Conservation (phyloP, 2,113 vertebrate species). For the Agelaius phoeniceus region DNA sequence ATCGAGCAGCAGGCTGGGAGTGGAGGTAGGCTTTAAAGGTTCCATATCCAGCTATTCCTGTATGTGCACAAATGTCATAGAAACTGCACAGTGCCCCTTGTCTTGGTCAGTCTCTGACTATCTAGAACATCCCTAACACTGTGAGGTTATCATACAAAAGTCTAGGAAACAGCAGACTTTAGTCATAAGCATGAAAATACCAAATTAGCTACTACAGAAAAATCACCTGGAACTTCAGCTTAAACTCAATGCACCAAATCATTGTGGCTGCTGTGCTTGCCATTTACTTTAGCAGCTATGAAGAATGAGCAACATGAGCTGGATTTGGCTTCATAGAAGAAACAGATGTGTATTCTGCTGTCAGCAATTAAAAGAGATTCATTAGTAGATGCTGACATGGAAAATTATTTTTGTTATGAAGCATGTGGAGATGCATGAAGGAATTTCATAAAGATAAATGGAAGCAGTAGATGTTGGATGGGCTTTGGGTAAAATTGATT, state of each 20-base stretch:
- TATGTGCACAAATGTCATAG: rapidly evolving
- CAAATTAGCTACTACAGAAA: not conserved
- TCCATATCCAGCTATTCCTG: not conserved
- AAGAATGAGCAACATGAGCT: constrained; percentile 14
- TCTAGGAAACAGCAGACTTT: not conserved
- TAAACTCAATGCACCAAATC: not conserved
- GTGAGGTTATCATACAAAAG: not conserved
- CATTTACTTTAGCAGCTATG: not conserved
- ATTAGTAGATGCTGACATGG: not conserved
- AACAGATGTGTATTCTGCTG: not conserved
- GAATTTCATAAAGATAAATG: not conserved
- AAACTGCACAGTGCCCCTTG: not conserved
- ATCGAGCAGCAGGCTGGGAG: not conserved
- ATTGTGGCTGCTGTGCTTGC: not conserved
- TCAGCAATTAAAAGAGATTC: constrained; percentile 33
- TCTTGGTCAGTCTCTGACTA: not conserved
- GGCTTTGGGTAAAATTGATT: not conserved
- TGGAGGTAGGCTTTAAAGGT: not conserved
- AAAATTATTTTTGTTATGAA: not conserved
- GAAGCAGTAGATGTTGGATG: not conserved
- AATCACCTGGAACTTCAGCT: not conserved
- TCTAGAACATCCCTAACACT: not conserved
- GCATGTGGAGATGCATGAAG: not conserved
- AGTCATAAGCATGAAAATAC: not conserved
- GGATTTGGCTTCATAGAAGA: not conserved